These are phyloP conservation scores for Melanotus villosus DNA, from an alignment of 2,888 invertebrate genomes.

Conservation along the genomic window DNA sequence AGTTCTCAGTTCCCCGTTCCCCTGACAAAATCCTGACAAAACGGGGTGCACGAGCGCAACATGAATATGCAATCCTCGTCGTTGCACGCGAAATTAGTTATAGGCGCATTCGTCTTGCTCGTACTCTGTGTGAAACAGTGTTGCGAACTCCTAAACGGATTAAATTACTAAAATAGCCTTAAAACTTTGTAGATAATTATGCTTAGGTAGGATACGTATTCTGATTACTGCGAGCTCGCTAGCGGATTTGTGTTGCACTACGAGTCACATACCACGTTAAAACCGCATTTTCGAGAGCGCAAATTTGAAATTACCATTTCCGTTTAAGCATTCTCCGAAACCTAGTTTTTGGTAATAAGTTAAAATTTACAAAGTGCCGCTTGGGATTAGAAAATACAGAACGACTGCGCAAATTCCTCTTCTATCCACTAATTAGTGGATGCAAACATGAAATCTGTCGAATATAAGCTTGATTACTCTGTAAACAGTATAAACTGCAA, in stretches of 20 bases:
- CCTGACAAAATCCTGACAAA: neutral
- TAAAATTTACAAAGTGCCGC: too few relatives aligned
- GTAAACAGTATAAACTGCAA: slow-evolving; percentile 33
- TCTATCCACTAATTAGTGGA: neutral
- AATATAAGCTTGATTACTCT: slow-evolving; percentile 21
- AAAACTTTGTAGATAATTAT: slow-evolving; percentile 19
- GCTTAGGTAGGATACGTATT: neutral
- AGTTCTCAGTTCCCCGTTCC: neutral
- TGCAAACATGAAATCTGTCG: slow-evolving; percentile 22
- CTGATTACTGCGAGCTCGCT: neutral
- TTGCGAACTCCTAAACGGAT: slow-evolving; percentile 5
- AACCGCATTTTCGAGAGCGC: slow-evolving; percentile 1
- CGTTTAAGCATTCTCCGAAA: neutral
- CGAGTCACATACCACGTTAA: slow-evolving; percentile 15
- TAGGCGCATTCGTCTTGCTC: slow-evolving; percentile 9
- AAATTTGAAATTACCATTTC: neutral
- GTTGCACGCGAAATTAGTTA: slow-evolving; percentile 5
- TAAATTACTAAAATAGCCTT: slow-evolving; percentile 18
- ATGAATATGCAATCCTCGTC: slow-evolving; percentile 6
- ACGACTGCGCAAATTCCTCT: neutral
- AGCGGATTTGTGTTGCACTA: slow-evolving; percentile 20
- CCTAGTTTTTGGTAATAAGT: too few relatives aligned
- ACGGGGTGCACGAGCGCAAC: slow-evolving; percentile 2
- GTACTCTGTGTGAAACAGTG: neutral
- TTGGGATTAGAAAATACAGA: neutral